Evolutionary conservation across 2,888 invertebrate genomes (phyloP), one percentile per base, ranked within the genome.

Genomic region (Selenia dentaria): DNA sequence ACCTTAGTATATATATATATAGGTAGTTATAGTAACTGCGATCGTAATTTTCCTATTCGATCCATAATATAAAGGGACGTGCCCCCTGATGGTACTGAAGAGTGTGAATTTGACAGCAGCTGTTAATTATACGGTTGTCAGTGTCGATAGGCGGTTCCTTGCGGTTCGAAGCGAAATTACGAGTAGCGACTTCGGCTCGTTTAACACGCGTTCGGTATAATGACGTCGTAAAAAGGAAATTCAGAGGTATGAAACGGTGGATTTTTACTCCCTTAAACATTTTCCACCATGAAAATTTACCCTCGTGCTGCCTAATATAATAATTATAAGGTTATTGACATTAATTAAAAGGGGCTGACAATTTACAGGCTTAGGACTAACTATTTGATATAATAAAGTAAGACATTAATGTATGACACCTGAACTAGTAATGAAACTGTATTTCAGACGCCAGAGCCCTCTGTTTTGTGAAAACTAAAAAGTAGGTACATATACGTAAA

Each of bases 71-170:
- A 71, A 70, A 47, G 33, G 42, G 67, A 68, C 62, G 68, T 65
- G 62, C 45, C 25, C 1, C 9, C 25, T 9, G 10, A 3, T 3
- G 25, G 51, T 71, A 83, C 76, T 74, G 79, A 48, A 24, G 33
- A 48, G 77, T 78, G 80, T 82, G 84, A 79, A 81, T 84, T 78
- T 81, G 85, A 83, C 83, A 79, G 79, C 66, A 74, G 74, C 68
- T 76, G 83, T 84, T 86, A 87, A 87, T 87, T 84, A 82, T 79
- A 77, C 74, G 71, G 69, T 70, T 72, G 72, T 73, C 73, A 70
- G 64, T 70, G 62, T 64, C 67, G 68, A 77, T 72, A 65, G 67
- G 51, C 52, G 54, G 58, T 59, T 72, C 63, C 67, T 74, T 73
- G 75, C 62, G 76, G 78, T 66, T 59, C 58, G 48, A 62, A 63